Evolutionary conservation across 2,797 vertebrate genomes (phyloP), one percentile per base, ranked within the genome.

Genomic region (Centropyge bicolor): DNA sequence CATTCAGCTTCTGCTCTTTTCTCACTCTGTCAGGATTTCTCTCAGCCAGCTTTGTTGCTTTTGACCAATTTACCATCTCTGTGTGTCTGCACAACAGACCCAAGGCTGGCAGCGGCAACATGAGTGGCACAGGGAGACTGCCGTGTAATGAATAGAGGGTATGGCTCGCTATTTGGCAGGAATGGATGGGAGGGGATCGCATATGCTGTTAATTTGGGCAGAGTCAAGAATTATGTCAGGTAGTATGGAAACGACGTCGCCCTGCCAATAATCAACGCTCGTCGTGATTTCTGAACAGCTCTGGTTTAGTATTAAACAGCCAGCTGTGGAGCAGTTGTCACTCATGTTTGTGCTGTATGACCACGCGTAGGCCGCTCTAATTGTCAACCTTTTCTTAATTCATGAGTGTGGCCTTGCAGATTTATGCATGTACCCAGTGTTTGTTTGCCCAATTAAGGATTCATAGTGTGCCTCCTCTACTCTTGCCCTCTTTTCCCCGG

Each of bases 61-160:
- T 72, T 71, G 49, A 88, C 84, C 84, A 84, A 43, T 87, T 89
- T 81, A 76, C 66, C 74, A 70, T 88, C 59, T 70, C 70, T 62
- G 63, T 81, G 67, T 73, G 63, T 88, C 85, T 70, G 68, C 61
- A 70, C 80, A 88, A 78, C 83, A 82, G 31, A 85, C 61, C 52
- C 40, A 22, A 36, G 74, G 78, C 88, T 91, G 88, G 90, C 91
- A 90, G 82, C 79, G 40, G 78, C 82, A 48, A 13, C 56, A 11
- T n/a, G 54, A 84, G 74, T 45, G 66, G 82, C 86, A 76, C 68
- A 66, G 62, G 69, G 82, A 81, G 81, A 82, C 88, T 69, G 88
- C 70, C 19, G 77, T 69, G 90, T 91, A 91, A 93, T 93, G 90
- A 90, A 91, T 90, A 86, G 85, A 84, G 84, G 86, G 83, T 88